These are phyloP conservation scores for Machaerirhynchus nigripectus DNA, from an alignment of 2,113 vertebrate genomes.

Conservation along the genomic window DNA sequence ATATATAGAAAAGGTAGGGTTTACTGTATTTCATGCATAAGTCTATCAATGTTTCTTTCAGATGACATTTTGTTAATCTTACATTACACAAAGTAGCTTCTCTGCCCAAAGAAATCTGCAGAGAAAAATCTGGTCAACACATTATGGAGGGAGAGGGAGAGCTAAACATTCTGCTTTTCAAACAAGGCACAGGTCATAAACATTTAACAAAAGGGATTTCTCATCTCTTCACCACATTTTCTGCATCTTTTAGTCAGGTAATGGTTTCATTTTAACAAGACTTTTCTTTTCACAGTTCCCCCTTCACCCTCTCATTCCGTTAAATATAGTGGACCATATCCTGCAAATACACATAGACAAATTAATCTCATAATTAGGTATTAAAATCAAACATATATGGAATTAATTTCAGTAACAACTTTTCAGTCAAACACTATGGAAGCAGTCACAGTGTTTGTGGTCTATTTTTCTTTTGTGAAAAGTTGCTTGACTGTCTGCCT, in stretches of 20 bases:
- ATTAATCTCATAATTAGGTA: background rate
- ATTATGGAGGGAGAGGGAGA: background rate
- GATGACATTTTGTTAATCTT: conserved; percentile 19
- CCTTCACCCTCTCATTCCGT: background rate
- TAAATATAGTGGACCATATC: background rate
- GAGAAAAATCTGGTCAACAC: background rate
- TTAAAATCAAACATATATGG: background rate
- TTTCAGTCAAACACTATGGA: background rate
- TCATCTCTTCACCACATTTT: background rate
- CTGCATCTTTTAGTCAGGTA: background rate
- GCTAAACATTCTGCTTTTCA: background rate
- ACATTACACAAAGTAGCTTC: background rate
- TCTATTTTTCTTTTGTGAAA: background rate
- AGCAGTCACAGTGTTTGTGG: background rate
- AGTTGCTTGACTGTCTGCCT: background rate
- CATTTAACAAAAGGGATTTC: background rate
- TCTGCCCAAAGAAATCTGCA: background rate
- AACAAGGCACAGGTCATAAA: background rate
- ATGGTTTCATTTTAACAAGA: background rate
- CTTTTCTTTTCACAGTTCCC: background rate
- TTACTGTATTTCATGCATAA: background rate
- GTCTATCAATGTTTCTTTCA: background rate
- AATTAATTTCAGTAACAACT: background rate
- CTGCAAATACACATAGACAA: background rate
- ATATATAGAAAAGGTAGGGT: background rate